These are phyloP conservation scores for Nerophis lumbriciformis DNA, from an alignment of 2,113 vertebrate species.

Conservation along the genomic window DNA sequence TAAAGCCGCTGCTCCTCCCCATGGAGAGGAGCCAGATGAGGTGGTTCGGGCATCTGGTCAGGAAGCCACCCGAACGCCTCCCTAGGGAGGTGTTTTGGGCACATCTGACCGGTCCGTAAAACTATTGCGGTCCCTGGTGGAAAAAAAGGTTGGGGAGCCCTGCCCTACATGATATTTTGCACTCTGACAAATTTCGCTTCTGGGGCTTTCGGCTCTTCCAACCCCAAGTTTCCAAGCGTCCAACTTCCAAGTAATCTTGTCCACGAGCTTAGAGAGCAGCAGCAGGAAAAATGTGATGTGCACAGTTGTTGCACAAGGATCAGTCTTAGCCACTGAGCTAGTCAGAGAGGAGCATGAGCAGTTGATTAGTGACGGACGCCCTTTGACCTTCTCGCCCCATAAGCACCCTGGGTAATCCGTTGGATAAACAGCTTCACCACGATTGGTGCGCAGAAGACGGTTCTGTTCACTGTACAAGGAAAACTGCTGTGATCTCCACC, in stretches of 20 bases:
- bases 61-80: too few species aligned
- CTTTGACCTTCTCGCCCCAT: slow-evolving; percentile 49
- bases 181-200: slow-evolving; percentile 21
- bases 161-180: too few species aligned
- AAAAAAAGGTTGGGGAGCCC: too few species aligned
- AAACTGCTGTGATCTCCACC: slow-evolving; percentile 17
- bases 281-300: slow-evolving; percentile 15
- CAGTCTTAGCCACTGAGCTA: slow-evolving; percentile 50
- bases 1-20: too few species aligned
- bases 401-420: slow-evolving; percentile 59
- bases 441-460: slow-evolving; percentile 36
- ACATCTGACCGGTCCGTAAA: too few species aligned
- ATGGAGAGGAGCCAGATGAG: too few species aligned
- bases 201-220: slow-evolving; percentile 14
- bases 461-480: slow-evolving; percentile 39
- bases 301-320: slow-evolving; percentile 46
- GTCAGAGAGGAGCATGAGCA: slow-evolving; percentile 53
- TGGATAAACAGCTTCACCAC: slow-evolving; percentile 53
- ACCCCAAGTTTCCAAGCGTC: slow-evolving; percentile 39
- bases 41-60: too few species aligned
- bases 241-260: slow-evolving; percentile 44
- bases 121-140: too few species aligned
- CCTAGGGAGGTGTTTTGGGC: too few species aligned
- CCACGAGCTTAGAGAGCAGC: slow-evolving; percentile 39
- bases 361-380: slow-evolving; percentile 61